phyloP scores from a whole-genome alignment of 2,888 invertebrate genomes.

The Drosophila paucipuncta region DNA sequence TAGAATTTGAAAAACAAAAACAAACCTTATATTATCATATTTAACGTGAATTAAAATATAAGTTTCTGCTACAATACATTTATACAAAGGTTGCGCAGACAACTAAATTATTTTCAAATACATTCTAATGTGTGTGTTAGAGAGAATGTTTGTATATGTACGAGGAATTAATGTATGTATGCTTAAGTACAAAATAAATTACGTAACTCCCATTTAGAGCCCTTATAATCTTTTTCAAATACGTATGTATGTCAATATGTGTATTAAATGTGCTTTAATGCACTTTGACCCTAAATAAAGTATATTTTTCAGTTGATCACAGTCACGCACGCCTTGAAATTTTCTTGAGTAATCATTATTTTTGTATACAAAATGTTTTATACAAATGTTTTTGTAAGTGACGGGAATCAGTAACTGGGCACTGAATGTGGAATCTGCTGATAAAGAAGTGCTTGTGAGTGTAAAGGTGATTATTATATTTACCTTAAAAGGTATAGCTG shows the following conservation, averaged over 20 bases:
- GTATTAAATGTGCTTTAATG: not conserved
- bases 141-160: not conserved
- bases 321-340: not conserved
- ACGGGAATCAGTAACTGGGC: not conserved
- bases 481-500: not conserved
- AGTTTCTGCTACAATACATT: not conserved
- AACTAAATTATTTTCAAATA: not conserved
- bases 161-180: not conserved
- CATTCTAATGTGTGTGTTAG: not conserved
- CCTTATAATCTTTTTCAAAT: not conserved
- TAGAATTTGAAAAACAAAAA: not conserved
- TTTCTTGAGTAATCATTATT: not conserved
- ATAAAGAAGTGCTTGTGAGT: not conserved
- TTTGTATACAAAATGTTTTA: not conserved
- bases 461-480: not conserved
- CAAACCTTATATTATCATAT: not conserved
- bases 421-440: not conserved
- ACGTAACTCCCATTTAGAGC: constrained; percentile 6
- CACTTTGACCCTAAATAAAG: not conserved
- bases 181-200: constrained; percentile 1
- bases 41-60: not conserved
- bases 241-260: not conserved
- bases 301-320: not conserved
- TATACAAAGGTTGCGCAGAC: not conserved
- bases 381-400: not conserved